A percentile compares a stretch with the other conserved stretches of the same genome.
Evolutionary conservation across 2,797 vertebrate species (phyloP).

Genomic region (Eleutherodactylus coqui): DNA sequence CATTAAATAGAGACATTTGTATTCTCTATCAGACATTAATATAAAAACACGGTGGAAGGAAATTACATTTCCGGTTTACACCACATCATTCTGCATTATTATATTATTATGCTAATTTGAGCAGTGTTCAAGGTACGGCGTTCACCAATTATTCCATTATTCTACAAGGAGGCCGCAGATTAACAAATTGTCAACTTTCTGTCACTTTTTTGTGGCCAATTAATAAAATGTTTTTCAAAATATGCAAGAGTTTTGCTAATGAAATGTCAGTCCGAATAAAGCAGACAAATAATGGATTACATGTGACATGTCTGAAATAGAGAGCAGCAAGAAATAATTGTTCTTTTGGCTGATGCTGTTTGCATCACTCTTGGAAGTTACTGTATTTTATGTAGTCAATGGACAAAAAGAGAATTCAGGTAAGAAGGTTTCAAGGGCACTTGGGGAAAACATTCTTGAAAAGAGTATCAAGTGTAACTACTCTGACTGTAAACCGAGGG

Average conservation of each 20-base stretch:
- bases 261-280: not conserved
- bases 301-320: not conserved
- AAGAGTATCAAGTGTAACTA: no score
- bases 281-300: not conserved
- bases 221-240: not conserved
- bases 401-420: not conserved
- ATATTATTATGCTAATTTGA: constrained; percentile 10
- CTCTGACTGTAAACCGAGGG: no score
- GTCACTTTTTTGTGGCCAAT: constrained; percentile 13
- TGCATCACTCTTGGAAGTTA: not conserved
- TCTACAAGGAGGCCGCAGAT: constrained; percentile 7
- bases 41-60: constrained; percentile 6
- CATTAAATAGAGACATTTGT: not conserved
- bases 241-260: not conserved
- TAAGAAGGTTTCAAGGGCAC: no score
- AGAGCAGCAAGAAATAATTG: not conserved
- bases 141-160: constrained; percentile 3
- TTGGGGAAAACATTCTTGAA: no score
- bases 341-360: not conserved
- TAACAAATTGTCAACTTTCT: constrained; percentile 38
- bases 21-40: not conserved
- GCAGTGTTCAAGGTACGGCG: not conserved
- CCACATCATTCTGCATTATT: constrained; percentile 10
- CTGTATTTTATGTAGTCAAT: not conserved
- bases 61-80: constrained; percentile 2